Conservation (phyloP, 2,797 vertebrate genomes). For the Craterocephalus amniculus region DNA sequence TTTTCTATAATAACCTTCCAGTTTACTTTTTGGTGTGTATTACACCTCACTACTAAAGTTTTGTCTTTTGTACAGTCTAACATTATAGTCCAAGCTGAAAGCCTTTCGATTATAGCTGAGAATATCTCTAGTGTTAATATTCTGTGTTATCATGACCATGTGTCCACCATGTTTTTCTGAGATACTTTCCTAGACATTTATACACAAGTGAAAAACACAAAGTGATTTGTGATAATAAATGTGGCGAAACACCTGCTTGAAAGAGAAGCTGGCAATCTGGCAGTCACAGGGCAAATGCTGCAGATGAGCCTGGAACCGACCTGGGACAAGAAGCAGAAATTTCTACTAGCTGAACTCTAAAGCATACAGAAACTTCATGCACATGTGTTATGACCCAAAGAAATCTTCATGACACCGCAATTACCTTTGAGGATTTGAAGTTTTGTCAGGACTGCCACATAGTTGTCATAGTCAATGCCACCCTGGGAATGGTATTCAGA, state of each 20-base stretch:
- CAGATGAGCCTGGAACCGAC: slow-evolving; percentile 59
- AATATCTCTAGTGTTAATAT: neutral
- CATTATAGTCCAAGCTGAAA: too few relatives aligned
- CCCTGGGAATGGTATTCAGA: slow-evolving; percentile 18
- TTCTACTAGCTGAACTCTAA: too few relatives aligned
- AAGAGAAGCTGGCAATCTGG: slow-evolving; percentile 66
- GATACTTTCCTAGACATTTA: neutral
- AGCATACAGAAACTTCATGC: neutral
- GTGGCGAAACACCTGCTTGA: slow-evolving; percentile 56
- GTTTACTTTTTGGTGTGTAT: too few relatives aligned
- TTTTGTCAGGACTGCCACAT: slow-evolving; percentile 60
- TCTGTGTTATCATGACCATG: neutral
- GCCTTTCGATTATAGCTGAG: neutral
- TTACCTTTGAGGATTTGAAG: slow-evolving; percentile 69
- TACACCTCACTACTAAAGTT: too few relatives aligned
- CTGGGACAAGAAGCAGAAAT: slow-evolving; percentile 32
- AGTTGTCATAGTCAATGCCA: slow-evolving; percentile 68
- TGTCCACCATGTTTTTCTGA: neutral
- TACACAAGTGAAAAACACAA: neutral
- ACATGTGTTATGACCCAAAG: rapidly evolving
- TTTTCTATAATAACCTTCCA: too few relatives aligned
- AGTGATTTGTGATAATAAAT: neutral
- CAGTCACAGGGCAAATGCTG: slow-evolving; percentile 68
- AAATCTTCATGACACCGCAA: rapidly evolving
- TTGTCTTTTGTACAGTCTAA: too few relatives aligned